A percentile compares a stretch with the other conserved stretches of the same genome.
Conservation (phyloP, 2,113 vertebrate species). For the Cyprinodon tularosa region DNA sequence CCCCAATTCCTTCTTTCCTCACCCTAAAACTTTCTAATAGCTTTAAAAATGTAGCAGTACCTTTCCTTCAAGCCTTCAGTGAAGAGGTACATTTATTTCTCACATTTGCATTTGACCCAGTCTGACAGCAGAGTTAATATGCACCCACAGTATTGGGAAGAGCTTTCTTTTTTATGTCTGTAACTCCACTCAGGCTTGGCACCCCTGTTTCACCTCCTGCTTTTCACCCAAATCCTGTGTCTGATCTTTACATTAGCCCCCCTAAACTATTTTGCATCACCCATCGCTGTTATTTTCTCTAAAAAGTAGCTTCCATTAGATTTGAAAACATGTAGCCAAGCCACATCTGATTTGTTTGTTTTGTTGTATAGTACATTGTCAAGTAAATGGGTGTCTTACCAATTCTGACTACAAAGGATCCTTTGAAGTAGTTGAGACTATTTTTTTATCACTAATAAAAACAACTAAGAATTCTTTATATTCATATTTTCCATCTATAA, state of each 20-base stretch:
- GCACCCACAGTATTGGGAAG: constrained; percentile 14
- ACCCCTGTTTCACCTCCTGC: constrained; percentile 20
- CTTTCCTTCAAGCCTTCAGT: background rate
- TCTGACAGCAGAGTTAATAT: constrained; percentile 20
- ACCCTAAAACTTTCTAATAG: constrained; percentile 9
- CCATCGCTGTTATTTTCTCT: constrained; percentile 7
- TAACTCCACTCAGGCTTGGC: constrained; percentile 20
- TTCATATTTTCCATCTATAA: background rate
- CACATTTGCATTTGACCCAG: constrained; percentile 25
- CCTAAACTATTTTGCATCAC: constrained; percentile 18
- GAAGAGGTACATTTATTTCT: constrained; percentile 4
- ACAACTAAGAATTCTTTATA: background rate
- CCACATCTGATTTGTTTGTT: background rate
- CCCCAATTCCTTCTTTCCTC: background rate
- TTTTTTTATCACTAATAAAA: background rate
- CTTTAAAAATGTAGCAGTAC: constrained; percentile 18
- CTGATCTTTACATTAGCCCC: constrained; percentile 34
- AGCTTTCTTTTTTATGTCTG: constrained; percentile 21
- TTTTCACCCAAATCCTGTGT: constrained; percentile 33
- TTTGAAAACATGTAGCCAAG: background rate
- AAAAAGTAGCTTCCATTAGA: constrained; percentile 7
- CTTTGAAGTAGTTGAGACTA: background rate
- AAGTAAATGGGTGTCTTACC: background rate
- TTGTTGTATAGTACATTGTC: background rate
- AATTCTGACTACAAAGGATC: background rate